Percentiles rank a stretch among this genome's conserved stretches.
Evolutionary conservation across 2,113 vertebrate genomes (phyloP).

Genomic region (Amphilophus citrinellus): DNA sequence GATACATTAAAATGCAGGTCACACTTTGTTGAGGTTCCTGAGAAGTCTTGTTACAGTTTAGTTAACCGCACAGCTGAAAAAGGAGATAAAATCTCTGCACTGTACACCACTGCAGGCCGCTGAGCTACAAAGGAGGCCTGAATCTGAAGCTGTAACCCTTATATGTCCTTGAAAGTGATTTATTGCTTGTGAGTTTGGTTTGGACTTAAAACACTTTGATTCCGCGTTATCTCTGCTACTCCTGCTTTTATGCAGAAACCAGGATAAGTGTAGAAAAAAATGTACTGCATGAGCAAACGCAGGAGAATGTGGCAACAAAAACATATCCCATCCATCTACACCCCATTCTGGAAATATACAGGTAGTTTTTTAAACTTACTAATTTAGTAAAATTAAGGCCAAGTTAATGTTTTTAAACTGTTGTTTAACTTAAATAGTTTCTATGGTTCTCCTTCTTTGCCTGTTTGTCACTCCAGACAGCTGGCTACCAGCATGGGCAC

Average conservation of each 20-base stretch:
- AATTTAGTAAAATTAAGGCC: background rate
- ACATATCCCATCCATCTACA: background rate
- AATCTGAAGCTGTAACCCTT: slow-evolving; percentile 16
- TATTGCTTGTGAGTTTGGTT: slow-evolving; percentile 23
- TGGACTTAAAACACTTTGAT: background rate
- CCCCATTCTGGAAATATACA: background rate
- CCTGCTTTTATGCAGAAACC: background rate
- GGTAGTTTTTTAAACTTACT: background rate
- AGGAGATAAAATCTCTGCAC: slow-evolving; percentile 12
- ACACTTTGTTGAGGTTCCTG: slow-evolving; percentile 4
- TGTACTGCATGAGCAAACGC: background rate
- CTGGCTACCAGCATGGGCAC: background rate
- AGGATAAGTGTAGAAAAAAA: background rate
- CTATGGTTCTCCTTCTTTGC: background rate
- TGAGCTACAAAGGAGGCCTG: slow-evolving; percentile 1
- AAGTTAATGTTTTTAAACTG: background rate
- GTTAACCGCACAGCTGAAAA: slow-evolving; percentile 8
- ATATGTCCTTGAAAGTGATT: slow-evolving; percentile 21
- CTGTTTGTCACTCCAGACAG: background rate
- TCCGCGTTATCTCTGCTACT: background rate
- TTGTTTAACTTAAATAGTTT: background rate
- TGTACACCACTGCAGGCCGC: background rate
- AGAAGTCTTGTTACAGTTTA: slow-evolving; percentile 25
- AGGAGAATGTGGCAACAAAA: background rate
- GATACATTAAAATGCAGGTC: slow-evolving; percentile 16